Base-by-base conservation (phyloP, 2,888 invertebrate species). In the Noctua janthe region DNA sequence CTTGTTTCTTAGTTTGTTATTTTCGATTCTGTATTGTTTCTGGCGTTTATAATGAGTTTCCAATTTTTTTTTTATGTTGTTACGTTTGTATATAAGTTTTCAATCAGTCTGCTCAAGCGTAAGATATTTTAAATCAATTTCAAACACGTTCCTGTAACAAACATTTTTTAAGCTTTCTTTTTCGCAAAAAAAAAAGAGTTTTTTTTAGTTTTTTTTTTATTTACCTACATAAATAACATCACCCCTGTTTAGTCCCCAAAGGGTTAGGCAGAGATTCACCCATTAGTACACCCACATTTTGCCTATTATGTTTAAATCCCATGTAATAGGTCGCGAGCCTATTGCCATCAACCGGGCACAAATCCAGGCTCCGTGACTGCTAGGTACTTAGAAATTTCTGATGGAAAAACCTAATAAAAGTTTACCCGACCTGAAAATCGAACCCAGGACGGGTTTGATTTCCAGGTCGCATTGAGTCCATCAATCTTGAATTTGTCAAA, bases 1-100 rank as follows among this genome's bases (percentile, higher is more conserved):
- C 43, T 71, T 64, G 35, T 64, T 79, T 67, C 39, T 62, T 35
- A 17, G n/a, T 47, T 71, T 71, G 4, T 71, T 81, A 56, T 71
- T 71, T 66, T 71, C 35, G 43, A 51, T 47, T 71, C 29, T 23
- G 17, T 59, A 29, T 81, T 81, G 56, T 71, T 75, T 80, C 71
- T 59, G 17, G 29, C n/a, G 15, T 59, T 67, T 64, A 67, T 71
- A 71, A 71, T 71, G 51, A 74, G 11, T 76, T 74, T 59, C 29
- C 20, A n/a, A 67, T n/a, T 59, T 71, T 71, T n/a, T 39, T 7
- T 47, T n/a, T 11, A n/a, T 71, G 39, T 75, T 56, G 49, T 70
- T 56, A 71, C 49, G 43, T 66, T 59, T 51, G 29, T n/a, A 59
- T 51, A 72, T 43, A 43, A n/a, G 39, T 66, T 71, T 71, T 71